Evolutionary conservation across 1,140 invertebrate species (phyloP).

Genomic region (Triops longicaudatus): DNA sequence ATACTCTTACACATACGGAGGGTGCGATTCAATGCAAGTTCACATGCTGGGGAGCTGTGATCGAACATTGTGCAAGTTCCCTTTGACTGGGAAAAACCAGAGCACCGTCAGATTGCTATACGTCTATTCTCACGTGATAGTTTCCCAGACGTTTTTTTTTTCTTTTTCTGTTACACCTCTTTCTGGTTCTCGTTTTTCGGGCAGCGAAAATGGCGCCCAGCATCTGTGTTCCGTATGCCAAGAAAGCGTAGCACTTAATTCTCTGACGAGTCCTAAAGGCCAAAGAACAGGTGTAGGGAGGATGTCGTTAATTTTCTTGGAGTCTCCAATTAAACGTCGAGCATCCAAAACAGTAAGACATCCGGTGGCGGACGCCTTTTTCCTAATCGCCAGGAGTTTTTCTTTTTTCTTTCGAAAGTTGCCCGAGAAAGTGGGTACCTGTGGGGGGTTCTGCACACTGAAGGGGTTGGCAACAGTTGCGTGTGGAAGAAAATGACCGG

Average conservation of each 20-base stretch:
- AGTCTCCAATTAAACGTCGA: not conserved
- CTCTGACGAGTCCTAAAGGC: not conserved
- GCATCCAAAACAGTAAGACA: not conserved
- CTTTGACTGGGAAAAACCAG: not conserved
- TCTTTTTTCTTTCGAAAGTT: not conserved
- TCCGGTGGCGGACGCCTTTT: constrained; percentile 3
- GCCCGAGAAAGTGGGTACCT: not conserved
- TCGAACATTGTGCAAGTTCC: not conserved
- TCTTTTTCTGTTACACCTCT: too few species aligned
- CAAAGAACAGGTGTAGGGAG: not conserved
- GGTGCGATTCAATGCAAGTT: not conserved
- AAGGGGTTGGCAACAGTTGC: not conserved
- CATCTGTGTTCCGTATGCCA: not conserved
- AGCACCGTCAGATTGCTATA: not conserved
- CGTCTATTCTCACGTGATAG: not conserved
- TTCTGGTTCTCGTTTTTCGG: too few species aligned
- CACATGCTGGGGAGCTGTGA: not conserved
- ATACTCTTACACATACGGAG: not conserved
- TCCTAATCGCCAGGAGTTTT: not conserved
- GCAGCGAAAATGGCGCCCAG: not conserved
- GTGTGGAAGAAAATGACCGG: constrained; percentile 1
- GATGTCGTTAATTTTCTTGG: not conserved
- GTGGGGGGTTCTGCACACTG: not conserved
- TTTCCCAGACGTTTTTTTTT: not conserved
- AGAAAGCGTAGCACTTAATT: constrained; percentile 2